Evolutionary conservation across 2,113 vertebrate genomes (phyloP).

Genomic region (Callochromis pleurospilus): DNA sequence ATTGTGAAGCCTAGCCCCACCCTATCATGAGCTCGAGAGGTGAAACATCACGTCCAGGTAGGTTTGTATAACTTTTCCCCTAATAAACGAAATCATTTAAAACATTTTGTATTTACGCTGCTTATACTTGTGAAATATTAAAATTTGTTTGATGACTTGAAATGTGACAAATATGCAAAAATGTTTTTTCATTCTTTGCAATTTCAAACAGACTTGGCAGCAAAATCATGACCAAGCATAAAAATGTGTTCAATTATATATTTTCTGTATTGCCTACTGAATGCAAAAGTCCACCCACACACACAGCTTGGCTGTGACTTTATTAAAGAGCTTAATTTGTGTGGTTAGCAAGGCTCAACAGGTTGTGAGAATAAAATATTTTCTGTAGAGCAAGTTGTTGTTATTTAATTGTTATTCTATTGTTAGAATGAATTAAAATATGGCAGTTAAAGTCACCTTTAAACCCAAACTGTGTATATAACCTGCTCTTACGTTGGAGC

Average conservation of each 20-base stretch:
- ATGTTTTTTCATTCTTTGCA: neutral
- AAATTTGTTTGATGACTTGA: neutral
- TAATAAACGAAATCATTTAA: neutral
- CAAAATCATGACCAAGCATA: neutral
- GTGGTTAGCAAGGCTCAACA: neutral
- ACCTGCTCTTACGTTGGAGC: neutral
- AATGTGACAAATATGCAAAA: neutral
- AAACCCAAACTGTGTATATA: neutral
- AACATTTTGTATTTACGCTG: neutral
- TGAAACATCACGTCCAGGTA: neutral
- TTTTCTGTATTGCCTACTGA: neutral
- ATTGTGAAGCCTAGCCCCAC: neutral
- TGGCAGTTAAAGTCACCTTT: neutral
- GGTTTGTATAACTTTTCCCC: rapidly evolving
- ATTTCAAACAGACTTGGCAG: neutral
- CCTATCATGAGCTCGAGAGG: neutral
- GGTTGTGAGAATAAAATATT: neutral
- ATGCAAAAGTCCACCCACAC: neutral
- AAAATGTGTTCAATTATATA: neutral
- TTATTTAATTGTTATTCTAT: neutral
- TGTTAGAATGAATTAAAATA: neutral
- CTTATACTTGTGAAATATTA: neutral
- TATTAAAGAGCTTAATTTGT: neutral
- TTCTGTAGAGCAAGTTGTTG: neutral
- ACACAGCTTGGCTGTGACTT: neutral